phyloP scores from a whole-genome alignment of 1,140 invertebrate genomes.

The Meloidogyne floridensis region DNA sequence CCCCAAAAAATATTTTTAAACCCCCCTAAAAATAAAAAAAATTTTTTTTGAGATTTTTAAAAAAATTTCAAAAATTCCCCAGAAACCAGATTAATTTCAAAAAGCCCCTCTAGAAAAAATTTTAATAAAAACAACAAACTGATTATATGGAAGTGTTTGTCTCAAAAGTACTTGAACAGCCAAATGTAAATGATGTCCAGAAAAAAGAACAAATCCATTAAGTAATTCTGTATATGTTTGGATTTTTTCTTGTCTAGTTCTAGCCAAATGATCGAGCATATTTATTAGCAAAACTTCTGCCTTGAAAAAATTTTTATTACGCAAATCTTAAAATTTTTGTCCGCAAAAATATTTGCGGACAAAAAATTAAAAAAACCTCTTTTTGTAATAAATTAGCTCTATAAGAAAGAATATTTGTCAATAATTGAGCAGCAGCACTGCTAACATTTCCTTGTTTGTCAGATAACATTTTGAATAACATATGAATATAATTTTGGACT shows the following conservation, averaged over 20 bases:
- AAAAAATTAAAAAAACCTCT: slow-evolving; percentile 51
- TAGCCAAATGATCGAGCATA: slow-evolving; percentile 54
- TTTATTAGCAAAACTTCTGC: slow-evolving; percentile 58
- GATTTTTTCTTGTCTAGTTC: slow-evolving; percentile 47
- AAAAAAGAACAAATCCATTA: slow-evolving; percentile 56
- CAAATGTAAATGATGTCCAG: slow-evolving; percentile 54
- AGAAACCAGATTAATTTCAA: no score
- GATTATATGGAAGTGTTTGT: slow-evolving; percentile 59
- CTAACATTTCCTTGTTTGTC: slow-evolving; percentile 62
- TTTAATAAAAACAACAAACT: slow-evolving; percentile 14
- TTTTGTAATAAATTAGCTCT: slow-evolving; percentile 54
- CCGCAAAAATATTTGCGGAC: no score
- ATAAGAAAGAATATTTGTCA: slow-evolving; percentile 50
- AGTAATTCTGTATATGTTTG: slow-evolving; percentile 63
- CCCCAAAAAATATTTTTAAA: no score
- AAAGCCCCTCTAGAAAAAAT: background rate
- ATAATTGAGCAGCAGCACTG: slow-evolving; percentile 55
- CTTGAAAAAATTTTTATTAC: slow-evolving; percentile 36
- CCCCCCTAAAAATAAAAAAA: no score
- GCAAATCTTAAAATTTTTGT: background rate
- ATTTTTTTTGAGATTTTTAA: no score
- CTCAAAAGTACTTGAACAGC: slow-evolving; percentile 60
- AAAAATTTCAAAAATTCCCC: background rate
- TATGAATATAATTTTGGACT: slow-evolving; percentile 62
- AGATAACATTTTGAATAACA: slow-evolving; percentile 63